Conservation (phyloP, 2,888 invertebrate genomes). For the Rhogogaster chlorosoma region DNA sequence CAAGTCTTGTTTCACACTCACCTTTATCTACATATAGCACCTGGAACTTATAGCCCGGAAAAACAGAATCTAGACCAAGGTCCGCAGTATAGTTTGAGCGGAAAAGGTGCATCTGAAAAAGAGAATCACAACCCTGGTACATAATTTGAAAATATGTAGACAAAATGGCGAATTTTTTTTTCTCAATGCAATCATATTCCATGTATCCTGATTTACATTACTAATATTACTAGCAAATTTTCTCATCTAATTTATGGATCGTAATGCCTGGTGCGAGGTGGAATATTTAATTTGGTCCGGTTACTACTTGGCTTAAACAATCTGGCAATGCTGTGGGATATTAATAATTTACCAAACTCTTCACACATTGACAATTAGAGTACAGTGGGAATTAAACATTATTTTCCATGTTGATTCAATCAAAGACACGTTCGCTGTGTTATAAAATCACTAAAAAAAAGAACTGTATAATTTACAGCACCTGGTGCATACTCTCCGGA, state of each 20-base stretch:
- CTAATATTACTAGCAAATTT: conserved; percentile 4
- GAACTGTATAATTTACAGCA: conserved; percentile 64
- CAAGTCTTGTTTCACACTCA: neutral
- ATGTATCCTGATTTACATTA: conserved; percentile 11
- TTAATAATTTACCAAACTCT: neutral
- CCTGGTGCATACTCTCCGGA: conserved; percentile 82
- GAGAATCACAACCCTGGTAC: conserved; percentile 75
- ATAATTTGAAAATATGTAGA: conserved; percentile 1
- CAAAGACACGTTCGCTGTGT: neutral
- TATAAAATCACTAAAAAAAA: neutral
- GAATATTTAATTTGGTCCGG: conserved; percentile 17
- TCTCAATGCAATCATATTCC: neutral
- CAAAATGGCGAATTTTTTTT: neutral
- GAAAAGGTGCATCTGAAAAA: conserved; percentile 71
- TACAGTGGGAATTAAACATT: neutral
- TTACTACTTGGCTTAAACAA: neutral
- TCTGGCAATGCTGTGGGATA: neutral
- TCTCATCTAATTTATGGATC: neutral
- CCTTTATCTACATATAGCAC: conserved; percentile 43
- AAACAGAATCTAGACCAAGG: conserved; percentile 53
- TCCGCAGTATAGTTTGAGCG: conserved; percentile 54
- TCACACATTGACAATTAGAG: neutral
- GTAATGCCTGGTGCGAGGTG: neutral
- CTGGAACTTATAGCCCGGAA: conserved; percentile 53
- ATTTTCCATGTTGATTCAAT: neutral